Evolutionary conservation across 2,113 vertebrate genomes (phyloP).

Genomic region (Misgurnus mizolepis): DNA sequence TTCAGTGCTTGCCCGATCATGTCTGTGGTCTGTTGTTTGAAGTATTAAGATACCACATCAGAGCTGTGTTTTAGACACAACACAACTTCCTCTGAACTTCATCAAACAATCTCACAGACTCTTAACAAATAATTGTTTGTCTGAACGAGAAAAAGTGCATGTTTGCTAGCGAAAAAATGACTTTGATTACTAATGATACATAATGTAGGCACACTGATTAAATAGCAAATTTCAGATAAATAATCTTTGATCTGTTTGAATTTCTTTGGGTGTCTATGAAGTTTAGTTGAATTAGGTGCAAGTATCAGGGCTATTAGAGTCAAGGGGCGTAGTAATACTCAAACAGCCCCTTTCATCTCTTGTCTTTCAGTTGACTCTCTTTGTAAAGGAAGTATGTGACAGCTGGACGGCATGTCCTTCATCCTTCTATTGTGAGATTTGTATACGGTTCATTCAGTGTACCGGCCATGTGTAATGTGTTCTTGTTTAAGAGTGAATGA

Average conservation of each 20-base stretch:
- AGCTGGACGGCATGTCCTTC: slow-evolving; percentile 14
- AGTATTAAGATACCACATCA: slow-evolving; percentile 11
- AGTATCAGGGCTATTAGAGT: slow-evolving; percentile 60
- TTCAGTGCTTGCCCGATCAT: slow-evolving; percentile 33
- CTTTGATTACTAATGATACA: background rate
- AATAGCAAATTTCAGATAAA: no score
- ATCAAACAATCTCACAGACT: slow-evolving; percentile 14
- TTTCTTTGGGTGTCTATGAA: no score
- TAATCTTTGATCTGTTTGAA: no score
- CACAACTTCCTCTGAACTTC: slow-evolving; percentile 10
- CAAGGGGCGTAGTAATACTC: slow-evolving; percentile 59
- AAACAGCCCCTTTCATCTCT: slow-evolving; percentile 50
- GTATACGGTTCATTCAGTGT: background rate
- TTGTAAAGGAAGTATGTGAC: slow-evolving; percentile 26
- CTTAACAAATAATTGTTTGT: background rate
- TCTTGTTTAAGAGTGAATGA: slow-evolving; percentile 70
- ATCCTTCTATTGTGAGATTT: slow-evolving; percentile 5
- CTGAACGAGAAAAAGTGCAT: background rate
- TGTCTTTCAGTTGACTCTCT: slow-evolving; percentile 15
- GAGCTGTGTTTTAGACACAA: slow-evolving; percentile 41
- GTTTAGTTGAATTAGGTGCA: slow-evolving; percentile 56
- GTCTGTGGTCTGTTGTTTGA: slow-evolving; percentile 28
- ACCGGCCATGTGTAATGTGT: slow-evolving; percentile 60
- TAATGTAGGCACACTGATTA: background rate
- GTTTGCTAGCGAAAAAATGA: background rate